Percentiles rank a stretch among this genome's conserved stretches.
Evolutionary conservation across 2,888 invertebrate genomes (phyloP).

Genomic region (Drosophila paracracens): DNA sequence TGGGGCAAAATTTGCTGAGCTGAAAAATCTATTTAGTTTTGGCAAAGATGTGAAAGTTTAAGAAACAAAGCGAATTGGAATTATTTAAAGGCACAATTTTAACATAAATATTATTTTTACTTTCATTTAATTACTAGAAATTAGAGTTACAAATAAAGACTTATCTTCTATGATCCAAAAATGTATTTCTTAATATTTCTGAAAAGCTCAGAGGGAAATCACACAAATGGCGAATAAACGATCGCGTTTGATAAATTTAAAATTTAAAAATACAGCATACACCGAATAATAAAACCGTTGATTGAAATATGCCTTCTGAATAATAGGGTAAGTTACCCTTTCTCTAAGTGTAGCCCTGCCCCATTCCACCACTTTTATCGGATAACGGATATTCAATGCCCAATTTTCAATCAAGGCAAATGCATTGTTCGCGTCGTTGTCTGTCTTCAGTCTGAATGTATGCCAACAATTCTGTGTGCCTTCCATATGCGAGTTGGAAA

Average conservation of each 20-base stretch:
- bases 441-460: background rate
- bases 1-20: no score
- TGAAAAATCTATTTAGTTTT: background rate
- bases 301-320: background rate
- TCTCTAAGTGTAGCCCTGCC: background rate
- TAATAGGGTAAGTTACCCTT: background rate
- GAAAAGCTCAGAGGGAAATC: background rate
- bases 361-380: background rate
- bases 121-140: background rate
- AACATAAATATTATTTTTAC: background rate
- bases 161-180: background rate
- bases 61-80: background rate
- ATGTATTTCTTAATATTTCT: background rate
- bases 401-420: constrained; percentile 44
- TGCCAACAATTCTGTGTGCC: constrained; percentile 38
- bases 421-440: constrained; percentile 13
- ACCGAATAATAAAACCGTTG: background rate
- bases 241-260: background rate
- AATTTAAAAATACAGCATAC: no score
- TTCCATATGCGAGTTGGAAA: constrained; percentile 35
- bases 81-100: background rate
- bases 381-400: background rate
- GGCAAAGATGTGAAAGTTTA: background rate
- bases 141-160: no score
- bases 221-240: background rate